phyloP scores from a whole-genome alignment of 2,888 invertebrate species.

The Muschampia plurimacula region DNA sequence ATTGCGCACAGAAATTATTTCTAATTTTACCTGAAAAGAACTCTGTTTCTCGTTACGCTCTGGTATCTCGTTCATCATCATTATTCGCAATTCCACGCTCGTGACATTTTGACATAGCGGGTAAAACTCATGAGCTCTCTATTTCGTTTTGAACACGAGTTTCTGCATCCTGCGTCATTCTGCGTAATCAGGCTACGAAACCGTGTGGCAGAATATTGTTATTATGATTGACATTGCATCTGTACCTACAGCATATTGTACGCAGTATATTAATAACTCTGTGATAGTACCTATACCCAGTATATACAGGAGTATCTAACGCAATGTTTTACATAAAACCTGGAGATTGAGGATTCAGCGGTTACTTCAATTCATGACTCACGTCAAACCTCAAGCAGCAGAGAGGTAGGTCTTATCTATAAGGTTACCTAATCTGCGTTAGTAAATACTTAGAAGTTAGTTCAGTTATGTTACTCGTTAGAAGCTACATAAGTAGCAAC shows the following conservation, averaged over 20 bases:
- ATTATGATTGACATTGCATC: background rate
- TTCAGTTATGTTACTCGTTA: too few species aligned
- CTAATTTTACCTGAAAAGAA: too few species aligned
- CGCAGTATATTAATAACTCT: too few species aligned
- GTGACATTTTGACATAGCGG: background rate
- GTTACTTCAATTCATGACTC: too few species aligned
- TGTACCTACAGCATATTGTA: background rate
- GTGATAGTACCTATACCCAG: too few species aligned
- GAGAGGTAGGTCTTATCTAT: too few species aligned
- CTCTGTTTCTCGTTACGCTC: background rate
- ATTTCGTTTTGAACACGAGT: background rate
- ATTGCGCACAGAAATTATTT: too few species aligned
- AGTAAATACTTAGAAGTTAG: too few species aligned
- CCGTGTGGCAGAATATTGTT: background rate
- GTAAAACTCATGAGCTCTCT: slow-evolving; percentile 1
- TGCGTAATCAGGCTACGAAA: background rate
- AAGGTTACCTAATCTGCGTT: too few species aligned
- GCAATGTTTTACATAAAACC: background rate
- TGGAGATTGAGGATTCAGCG: too few species aligned
- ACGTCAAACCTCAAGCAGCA: too few species aligned
- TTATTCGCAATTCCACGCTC: slow-evolving; percentile 1
- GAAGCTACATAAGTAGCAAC: too few species aligned
- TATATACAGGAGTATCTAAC: background rate
- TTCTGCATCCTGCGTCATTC: background rate
- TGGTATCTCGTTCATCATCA: background rate